These are phyloP conservation scores for Lutjanus argentimaculatus DNA, from an alignment of 2,797 vertebrate genomes.

Conservation along the genomic window DNA sequence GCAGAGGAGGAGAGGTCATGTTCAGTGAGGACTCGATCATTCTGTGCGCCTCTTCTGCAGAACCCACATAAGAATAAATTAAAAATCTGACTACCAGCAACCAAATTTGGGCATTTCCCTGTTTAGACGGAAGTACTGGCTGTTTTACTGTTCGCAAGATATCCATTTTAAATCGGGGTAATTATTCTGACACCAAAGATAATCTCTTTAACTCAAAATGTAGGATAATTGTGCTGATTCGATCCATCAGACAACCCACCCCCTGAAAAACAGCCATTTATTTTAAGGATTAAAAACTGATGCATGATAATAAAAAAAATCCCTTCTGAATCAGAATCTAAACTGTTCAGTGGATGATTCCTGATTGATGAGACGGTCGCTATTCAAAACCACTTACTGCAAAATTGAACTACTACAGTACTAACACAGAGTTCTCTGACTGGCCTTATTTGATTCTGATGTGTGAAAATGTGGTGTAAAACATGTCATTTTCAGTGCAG, in stretches of 20 bases:
- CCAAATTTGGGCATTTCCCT: conserved; percentile 19
- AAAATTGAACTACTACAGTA: background rate
- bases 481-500: background rate
- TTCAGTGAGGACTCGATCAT: background rate
- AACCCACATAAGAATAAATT: conserved; percentile 46
- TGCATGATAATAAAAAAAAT: background rate
- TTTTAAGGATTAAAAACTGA: background rate
- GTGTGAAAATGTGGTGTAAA: background rate
- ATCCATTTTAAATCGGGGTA: background rate
- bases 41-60: conserved; percentile 43
- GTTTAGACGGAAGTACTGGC: background rate
- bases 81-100: conserved; percentile 32
- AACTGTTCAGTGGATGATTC: background rate
- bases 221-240: conserved; percentile 1
- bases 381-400: background rate
- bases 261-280: background rate
- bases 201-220: conserved; percentile 18
- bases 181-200: conserved; percentile 18
- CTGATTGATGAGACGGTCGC: no score
- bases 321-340: background rate
- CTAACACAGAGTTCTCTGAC: background rate
- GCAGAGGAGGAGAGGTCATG: conserved; percentile 42
- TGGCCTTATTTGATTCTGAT: background rate
- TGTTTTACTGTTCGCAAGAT: conserved; percentile 9
- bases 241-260: conserved; percentile 2